Evolutionary conservation across 1,140 invertebrate species (phyloP).

Genomic region (Diorhabda elongata): DNA sequence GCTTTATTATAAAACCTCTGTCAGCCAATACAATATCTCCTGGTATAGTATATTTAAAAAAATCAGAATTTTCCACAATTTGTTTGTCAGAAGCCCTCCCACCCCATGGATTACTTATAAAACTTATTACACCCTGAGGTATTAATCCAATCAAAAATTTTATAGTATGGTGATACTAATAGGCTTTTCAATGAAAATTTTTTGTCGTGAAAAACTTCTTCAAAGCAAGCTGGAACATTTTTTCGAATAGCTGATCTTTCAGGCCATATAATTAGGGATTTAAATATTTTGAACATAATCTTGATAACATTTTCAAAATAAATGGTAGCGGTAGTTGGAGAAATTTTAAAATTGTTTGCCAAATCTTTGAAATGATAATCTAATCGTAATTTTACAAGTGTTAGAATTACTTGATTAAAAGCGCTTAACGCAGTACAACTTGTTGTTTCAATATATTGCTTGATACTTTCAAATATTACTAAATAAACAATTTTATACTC

Average conservation of each 20-base stretch:
- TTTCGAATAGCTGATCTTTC: background rate
- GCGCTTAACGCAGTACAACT: constrained; percentile 5
- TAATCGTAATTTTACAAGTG: constrained; percentile 17
- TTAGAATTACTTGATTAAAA: constrained; percentile 16
- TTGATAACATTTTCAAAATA: constrained; percentile 18
- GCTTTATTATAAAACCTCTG: constrained; percentile 25
- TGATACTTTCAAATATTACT: background rate
- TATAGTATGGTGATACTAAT: constrained; percentile 25
- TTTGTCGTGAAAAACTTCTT: background rate
- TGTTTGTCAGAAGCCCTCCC: constrained; percentile 25
- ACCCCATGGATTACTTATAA: constrained; percentile 24
- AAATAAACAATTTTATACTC: constrained; percentile 12
- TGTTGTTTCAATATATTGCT: constrained; percentile 3
- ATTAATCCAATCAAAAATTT: constrained; percentile 29
- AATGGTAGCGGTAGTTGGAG: constrained; percentile 6
- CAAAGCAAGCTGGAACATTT: background rate
- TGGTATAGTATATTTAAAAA: constrained; percentile 19
- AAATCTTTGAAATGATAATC: constrained; percentile 20
- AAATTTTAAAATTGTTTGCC: constrained; percentile 16
- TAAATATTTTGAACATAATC: constrained; percentile 4
- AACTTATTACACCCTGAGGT: constrained; percentile 22
- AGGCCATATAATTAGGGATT: background rate
- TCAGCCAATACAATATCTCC: constrained; percentile 25
- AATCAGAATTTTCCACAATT: constrained; percentile 14
- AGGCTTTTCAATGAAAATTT: background rate